A percentile compares a stretch with the other conserved stretches of the same genome.
Conservation (phyloP, 2,888 invertebrate species). For the Lithophane leautieri region DNA sequence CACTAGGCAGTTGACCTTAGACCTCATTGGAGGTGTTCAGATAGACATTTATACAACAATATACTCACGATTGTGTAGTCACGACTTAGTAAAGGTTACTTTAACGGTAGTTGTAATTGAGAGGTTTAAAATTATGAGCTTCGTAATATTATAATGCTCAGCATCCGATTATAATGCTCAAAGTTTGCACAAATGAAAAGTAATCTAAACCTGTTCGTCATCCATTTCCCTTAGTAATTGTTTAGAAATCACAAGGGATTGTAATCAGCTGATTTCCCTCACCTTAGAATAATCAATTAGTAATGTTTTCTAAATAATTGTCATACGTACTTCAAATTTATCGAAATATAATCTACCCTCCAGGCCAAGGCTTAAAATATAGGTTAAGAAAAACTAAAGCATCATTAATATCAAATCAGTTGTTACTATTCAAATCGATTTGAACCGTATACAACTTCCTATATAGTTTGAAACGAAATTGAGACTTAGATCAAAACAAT, state of each 20-base stretch:
- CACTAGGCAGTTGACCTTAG: slow-evolving; percentile 42
- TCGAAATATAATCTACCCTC: slow-evolving; percentile 54
- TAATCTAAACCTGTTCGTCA: neutral
- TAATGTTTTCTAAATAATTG: slow-evolving; percentile 37
- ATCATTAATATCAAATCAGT: slow-evolving; percentile 84
- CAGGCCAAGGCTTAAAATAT: slow-evolving; percentile 81
- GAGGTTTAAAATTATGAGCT: slow-evolving; percentile 17
- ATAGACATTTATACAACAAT: slow-evolving; percentile 30
- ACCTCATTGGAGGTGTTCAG: slow-evolving; percentile 35
- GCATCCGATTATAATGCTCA: neutral
- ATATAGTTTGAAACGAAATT: slow-evolving; percentile 60
- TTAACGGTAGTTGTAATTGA: slow-evolving; percentile 29
- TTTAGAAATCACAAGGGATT: neutral
- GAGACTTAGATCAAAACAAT: slow-evolving; percentile 66
- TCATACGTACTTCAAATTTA: slow-evolving; percentile 44
- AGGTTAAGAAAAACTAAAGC: slow-evolving; percentile 79
- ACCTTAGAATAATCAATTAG: slow-evolving; percentile 33
- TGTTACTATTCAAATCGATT: slow-evolving; percentile 79
- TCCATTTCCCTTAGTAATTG: neutral
- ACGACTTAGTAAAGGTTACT: slow-evolving; percentile 50
- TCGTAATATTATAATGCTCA: neutral
- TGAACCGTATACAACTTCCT: slow-evolving; percentile 75
- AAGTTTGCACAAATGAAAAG: neutral
- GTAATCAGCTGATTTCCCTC: slow-evolving; percentile 12
- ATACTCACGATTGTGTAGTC: slow-evolving; percentile 42